Base-by-base conservation (phyloP, 2,797 vertebrate genomes). In the Lerista edwardsae region DNA sequence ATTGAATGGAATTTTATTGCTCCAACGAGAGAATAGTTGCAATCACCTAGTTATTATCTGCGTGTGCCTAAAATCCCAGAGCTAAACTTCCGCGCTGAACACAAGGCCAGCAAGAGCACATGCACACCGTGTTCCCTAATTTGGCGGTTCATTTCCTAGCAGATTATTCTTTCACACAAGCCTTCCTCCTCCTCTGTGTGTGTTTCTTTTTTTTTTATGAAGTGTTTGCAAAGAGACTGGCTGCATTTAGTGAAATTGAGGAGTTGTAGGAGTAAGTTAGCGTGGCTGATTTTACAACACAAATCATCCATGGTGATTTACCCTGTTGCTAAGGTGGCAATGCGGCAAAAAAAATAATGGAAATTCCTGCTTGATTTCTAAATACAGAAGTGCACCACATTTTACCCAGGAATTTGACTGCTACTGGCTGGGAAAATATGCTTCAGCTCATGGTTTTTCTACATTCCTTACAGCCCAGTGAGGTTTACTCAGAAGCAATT, bases 141-240 rank as follows among this genome's bases (percentile, higher is more conserved):
- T 92, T 91, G 84, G 81, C 0, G 9, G 89, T 91, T 92, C 91
- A 78, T 90, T 84, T 84, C 78, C 82, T 74, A 84, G 51, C 73
- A 95, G 91, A 90, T 93, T 91, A 92, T 92, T 93, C 73, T 92
- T 93, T 95, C 91, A 90, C 91, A 81, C 67, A 67, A 78, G 67
- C 59, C 39, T 77, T 92, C 91, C 92, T 88, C 92, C 86, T 86
- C 88, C 91, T 79, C 74, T 92, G 34, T 8, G 25, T 65, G 75
- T 10, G 25, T 65, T 75, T 89, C 84, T 87, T 29, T 6, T 85
- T 47, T 72, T 82, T 90, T 90, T 75, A 91, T 80, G 83, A 93
- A 87, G 82, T 68, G 84, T 86, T 93, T 84, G 81, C 87, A 80
- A 92, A 88, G 78, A 91, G 55, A 71, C 73, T 84, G 78, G 44